Percentiles rank a stretch among this genome's conserved stretches.
These are phyloP conservation scores for Phymorhynchus buccinoides DNA, from an alignment of 1,140 invertebrate species.

Conservation along the genomic window DNA sequence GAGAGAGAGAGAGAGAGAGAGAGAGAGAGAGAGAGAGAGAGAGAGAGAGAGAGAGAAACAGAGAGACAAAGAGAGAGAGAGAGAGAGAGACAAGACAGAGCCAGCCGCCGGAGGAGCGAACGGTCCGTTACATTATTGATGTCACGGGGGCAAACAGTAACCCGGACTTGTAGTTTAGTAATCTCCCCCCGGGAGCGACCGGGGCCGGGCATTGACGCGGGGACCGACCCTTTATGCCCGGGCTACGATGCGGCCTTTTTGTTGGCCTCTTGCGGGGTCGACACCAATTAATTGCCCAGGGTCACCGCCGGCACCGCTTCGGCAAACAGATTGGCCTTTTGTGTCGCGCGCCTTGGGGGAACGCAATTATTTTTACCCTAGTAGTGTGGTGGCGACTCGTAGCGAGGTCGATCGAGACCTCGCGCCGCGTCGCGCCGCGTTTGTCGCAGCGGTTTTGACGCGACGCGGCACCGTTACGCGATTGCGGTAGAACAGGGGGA, in stretches of 20 bases:
- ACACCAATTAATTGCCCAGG: constrained; percentile 35
- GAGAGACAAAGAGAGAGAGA: background rate
- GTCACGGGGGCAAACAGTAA: constrained; percentile 37
- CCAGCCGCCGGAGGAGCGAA: background rate
- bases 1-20: background rate
- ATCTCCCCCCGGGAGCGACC: constrained; percentile 5
- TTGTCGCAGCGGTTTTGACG: too few relatives aligned
- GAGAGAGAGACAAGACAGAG: too few relatives aligned
- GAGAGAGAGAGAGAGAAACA: background rate
- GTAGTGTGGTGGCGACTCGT: too few relatives aligned
- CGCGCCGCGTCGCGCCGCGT: too few relatives aligned
- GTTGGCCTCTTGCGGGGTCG: background rate
- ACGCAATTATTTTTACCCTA: constrained; percentile 24
- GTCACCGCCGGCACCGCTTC: constrained; percentile 20
- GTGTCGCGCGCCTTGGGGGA: constrained; percentile 18
- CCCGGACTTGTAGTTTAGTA: too few relatives aligned
- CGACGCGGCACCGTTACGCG: too few relatives aligned
- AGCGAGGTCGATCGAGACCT: too few relatives aligned
- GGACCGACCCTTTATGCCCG: background rate
- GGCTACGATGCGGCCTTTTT: constrained; percentile 24
- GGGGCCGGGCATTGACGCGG: constrained; percentile 31
- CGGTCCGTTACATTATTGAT: constrained; percentile 38
- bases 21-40: background rate
- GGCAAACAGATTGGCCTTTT: constrained; percentile 39
- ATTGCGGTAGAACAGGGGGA: too few relatives aligned